phyloP scores from a whole-genome alignment of 2,113 vertebrate genomes.

The Empidonax traillii region DNA sequence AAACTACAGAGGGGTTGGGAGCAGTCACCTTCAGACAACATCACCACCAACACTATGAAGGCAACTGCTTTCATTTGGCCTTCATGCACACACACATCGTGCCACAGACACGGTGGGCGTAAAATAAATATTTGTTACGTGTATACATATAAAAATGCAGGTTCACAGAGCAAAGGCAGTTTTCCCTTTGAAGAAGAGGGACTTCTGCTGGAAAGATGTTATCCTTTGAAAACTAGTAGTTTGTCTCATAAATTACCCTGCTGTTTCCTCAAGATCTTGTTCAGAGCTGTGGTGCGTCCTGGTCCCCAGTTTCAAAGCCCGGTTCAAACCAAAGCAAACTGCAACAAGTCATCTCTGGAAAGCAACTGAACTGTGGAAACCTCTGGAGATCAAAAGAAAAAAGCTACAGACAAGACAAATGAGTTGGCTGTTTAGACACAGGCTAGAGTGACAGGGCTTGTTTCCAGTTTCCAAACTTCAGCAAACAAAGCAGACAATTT shows the following conservation, averaged over 20 bases:
- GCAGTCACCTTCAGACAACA: not conserved
- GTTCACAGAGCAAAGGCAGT: not conserved
- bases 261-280: not conserved
- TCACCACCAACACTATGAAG: not conserved
- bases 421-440: not conserved
- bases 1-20: not conserved
- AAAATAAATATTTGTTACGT: not conserved
- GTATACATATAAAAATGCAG: not conserved
- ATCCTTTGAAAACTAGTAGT: slow-evolving; percentile 7
- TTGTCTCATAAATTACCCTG: slow-evolving; percentile 15
- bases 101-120: not conserved
- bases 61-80: not conserved
- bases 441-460: not conserved
- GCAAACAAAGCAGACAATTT: not conserved
- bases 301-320: not conserved
- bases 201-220: slow-evolving; percentile 7
- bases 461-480: not conserved
- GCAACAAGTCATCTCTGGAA: not conserved
- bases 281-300: not conserved
- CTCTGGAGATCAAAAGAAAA: slow-evolving; percentile 14
- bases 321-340: slow-evolving; percentile 29
- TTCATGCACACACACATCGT: not conserved
- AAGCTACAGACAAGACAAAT: slow-evolving; percentile 1
- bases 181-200: slow-evolving; percentile 35
- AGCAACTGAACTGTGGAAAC: not conserved